phyloP scores from a whole-genome alignment of 1,140 invertebrate species.

The Scaptomyza montana region DNA sequence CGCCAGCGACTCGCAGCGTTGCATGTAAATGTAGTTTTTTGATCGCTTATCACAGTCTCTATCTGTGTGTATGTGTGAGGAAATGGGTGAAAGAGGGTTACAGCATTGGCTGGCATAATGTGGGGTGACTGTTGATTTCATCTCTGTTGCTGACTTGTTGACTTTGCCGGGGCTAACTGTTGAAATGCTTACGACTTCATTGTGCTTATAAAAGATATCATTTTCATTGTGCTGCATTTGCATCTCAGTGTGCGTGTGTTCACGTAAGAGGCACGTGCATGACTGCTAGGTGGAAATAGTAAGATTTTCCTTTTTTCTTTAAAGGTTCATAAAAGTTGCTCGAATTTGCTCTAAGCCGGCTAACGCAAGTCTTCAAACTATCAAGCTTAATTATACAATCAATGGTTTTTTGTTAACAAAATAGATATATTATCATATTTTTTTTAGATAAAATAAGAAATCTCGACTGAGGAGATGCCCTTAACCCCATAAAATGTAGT shows the following conservation, averaged over 20 bases:
- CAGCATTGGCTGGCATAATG: slow-evolving; percentile 45
- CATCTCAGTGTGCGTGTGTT: neutral
- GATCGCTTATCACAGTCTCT: slow-evolving; percentile 66
- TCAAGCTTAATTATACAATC: too few relatives aligned
- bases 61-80: slow-evolving; percentile 18
- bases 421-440: too few relatives aligned
- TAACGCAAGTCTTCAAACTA: neutral
- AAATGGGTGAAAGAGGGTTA: neutral
- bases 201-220: slow-evolving; percentile 79
- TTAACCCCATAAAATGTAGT: too few relatives aligned
- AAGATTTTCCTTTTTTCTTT: slow-evolving; percentile 17
- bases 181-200: slow-evolving; percentile 79
- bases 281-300: slow-evolving; percentile 29
- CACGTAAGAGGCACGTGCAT: slow-evolving; percentile 27
- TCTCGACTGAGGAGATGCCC: too few relatives aligned
- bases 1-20: slow-evolving; percentile 51
- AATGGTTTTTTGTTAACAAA: too few relatives aligned
- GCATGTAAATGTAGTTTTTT: slow-evolving; percentile 76
- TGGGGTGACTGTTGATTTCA: slow-evolving; percentile 76
- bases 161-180: slow-evolving; percentile 70
- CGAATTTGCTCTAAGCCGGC: neutral
- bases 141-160: slow-evolving; percentile 78
- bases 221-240: slow-evolving; percentile 42
- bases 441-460: too few relatives aligned
- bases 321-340: slow-evolving; percentile 11